Conservation (phyloP, 2,888 invertebrate species). For the Cosmia trapezina region DNA sequence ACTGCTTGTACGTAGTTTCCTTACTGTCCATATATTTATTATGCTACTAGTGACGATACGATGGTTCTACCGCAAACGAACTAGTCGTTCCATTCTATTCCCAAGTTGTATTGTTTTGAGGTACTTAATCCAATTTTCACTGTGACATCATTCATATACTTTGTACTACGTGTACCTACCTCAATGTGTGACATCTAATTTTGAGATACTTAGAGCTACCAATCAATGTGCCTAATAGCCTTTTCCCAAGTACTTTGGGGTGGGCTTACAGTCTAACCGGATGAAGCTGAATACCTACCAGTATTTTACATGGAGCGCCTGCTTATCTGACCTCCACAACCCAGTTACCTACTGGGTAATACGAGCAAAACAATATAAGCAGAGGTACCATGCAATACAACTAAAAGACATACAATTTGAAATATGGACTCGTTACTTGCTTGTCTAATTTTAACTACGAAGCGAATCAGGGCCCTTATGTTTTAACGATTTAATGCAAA, state of each 20-base stretch:
- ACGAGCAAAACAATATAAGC: not conserved
- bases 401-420: not conserved
- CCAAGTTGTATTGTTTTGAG: too few relatives aligned
- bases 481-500: not conserved
- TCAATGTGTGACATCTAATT: not conserved
- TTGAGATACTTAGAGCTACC: not conserved
- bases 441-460: not conserved
- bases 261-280: not conserved
- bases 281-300: not conserved
- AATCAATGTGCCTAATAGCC: not conserved
- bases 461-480: not conserved
- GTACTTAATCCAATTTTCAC: not conserved
- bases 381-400: conserved; percentile 6
- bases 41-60: not conserved
- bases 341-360: not conserved
- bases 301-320: not conserved
- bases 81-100: not conserved
- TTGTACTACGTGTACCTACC: too few relatives aligned
- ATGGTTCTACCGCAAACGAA: not conserved
- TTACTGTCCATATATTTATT: too few relatives aligned
- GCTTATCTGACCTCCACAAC: not conserved
- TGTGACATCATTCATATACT: not conserved
- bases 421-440: not conserved
- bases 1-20: too few relatives aligned
- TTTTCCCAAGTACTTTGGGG: not conserved